These are phyloP conservation scores for Laupala kohalensis DNA, from an alignment of 1,140 invertebrate genomes.

Conservation along the genomic window DNA sequence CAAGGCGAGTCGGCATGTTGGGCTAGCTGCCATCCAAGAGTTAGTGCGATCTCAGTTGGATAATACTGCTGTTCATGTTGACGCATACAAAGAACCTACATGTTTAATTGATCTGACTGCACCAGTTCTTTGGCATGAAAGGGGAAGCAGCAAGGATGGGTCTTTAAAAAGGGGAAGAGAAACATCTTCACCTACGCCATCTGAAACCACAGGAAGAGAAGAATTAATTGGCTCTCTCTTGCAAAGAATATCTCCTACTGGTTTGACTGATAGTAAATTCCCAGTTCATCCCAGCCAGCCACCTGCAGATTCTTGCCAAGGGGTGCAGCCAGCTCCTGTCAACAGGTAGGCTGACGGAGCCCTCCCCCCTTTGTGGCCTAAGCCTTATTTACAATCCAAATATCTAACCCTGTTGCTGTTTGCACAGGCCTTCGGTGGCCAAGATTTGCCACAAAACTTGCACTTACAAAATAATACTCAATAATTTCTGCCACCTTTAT, in stretches of 20 bases:
- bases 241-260: neutral
- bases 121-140: neutral
- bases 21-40: conserved; percentile 45
- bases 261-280: neutral
- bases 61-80: conserved; percentile 2
- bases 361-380: neutral
- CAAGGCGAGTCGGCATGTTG: conserved; percentile 35
- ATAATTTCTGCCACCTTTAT: neutral
- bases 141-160: conserved; percentile 16
- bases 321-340: neutral
- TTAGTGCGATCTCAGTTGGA: conserved; percentile 30
- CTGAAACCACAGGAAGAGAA: neutral
- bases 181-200: neutral
- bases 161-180: conserved; percentile 14
- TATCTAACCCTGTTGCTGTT: neutral
- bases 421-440: neutral
- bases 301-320: conserved; percentile 3
- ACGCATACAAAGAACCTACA: neutral
- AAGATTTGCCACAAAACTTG: neutral
- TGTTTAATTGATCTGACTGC: neutral
- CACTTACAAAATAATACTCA: neutral
- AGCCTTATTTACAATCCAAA: neutral
- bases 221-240: neutral
- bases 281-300: neutral
- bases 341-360: neutral